Evolutionary conservation across 2,797 vertebrate genomes (phyloP).

Genomic region (Arnoldichthys spilopterus): DNA sequence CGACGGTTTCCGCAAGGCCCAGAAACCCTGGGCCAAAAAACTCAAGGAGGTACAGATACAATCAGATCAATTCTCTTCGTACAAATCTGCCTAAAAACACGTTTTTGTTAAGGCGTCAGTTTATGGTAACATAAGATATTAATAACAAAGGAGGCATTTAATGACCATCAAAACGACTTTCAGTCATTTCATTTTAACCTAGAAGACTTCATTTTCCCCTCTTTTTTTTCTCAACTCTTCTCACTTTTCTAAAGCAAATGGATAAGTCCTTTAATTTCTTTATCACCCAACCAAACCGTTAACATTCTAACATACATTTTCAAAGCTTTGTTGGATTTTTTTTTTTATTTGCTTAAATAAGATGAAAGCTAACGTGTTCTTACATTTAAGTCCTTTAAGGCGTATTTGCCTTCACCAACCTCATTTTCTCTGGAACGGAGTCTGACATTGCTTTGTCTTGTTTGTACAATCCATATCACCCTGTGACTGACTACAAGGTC

Average conservation of each 20-base stretch:
- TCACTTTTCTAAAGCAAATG: no score
- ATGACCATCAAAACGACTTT: no score
- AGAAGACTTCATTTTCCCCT: no score
- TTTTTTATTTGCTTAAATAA: background rate
- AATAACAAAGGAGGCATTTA: no score
- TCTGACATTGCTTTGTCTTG: constrained; percentile 44
- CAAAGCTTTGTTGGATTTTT: no score
- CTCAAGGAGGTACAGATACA: constrained; percentile 89
- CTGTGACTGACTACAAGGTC: constrained; percentile 12
- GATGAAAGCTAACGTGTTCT: background rate
- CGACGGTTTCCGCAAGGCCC: constrained; percentile 95
- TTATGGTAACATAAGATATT: background rate
- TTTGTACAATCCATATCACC: constrained; percentile 30
- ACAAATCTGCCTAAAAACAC: background rate
- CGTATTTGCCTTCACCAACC: background rate
- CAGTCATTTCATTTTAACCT: no score
- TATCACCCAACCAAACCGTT: no score
- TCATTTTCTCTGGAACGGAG: background rate
- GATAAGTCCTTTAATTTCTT: no score
- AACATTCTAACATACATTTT: no score
- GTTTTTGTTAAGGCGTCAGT: background rate
- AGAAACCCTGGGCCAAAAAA: constrained; percentile 99
- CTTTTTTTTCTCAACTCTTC: no score
- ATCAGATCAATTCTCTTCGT: background rate
- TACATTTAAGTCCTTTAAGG: background rate